Conservation (phyloP, 1,140 invertebrate species). For the Linepithema humile region DNA sequence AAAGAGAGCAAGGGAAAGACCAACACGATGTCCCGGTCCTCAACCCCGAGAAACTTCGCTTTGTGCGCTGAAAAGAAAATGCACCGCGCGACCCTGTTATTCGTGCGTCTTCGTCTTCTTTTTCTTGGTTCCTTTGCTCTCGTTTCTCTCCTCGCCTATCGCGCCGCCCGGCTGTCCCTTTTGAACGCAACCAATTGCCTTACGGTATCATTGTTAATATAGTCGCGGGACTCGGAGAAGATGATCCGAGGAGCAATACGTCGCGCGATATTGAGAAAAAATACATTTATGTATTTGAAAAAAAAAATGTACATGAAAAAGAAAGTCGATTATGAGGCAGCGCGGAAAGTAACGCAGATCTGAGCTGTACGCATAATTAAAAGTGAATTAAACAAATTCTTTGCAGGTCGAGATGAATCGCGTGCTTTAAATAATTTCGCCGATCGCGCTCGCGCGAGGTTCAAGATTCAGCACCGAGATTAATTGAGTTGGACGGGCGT, state of each 20-base stretch:
- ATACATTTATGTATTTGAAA: background rate
- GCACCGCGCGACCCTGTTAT: slow-evolving; percentile 60
- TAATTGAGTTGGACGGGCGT: background rate
- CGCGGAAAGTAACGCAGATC: background rate
- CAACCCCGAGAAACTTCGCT: slow-evolving; percentile 45
- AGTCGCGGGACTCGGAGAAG: background rate
- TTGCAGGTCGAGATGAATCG: background rate
- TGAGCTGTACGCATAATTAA: background rate
- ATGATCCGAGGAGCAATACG: background rate
- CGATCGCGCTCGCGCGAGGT: background rate
- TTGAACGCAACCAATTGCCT: slow-evolving; percentile 14
- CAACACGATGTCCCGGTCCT: background rate
- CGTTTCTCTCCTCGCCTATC: slow-evolving; percentile 39
- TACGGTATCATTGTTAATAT: slow-evolving; percentile 34
- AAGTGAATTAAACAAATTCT: background rate
- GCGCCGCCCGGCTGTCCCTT: background rate
- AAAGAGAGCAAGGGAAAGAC: background rate
- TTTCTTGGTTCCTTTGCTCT: slow-evolving; percentile 10
- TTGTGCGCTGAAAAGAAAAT: slow-evolving; percentile 67
- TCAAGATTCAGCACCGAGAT: background rate
- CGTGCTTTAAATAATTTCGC: background rate
- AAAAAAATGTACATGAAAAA: too few species aligned
- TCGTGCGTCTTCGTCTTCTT: slow-evolving; percentile 18
- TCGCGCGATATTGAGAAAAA: background rate
- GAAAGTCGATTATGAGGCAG: too few species aligned